These are phyloP conservation scores for Catocala nupta DNA, from an alignment of 2,888 invertebrate species.

Conservation along the genomic window DNA sequence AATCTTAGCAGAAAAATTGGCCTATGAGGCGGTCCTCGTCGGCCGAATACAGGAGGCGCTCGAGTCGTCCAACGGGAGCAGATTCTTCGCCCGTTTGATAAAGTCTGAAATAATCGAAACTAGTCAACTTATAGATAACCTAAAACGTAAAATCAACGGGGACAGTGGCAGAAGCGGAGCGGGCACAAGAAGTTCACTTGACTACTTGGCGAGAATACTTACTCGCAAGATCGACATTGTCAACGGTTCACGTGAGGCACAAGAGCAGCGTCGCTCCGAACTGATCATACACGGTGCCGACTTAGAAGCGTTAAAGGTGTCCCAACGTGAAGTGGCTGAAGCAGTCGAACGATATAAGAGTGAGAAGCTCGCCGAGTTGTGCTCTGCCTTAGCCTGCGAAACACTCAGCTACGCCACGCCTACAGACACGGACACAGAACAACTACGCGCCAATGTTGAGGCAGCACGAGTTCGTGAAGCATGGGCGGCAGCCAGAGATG, in stretches of 20 bases:
- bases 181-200: conserved; percentile 84
- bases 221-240: conserved; percentile 89
- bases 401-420: conserved; percentile 87
- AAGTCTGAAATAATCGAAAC: conserved; percentile 92
- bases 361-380: conserved; percentile 90
- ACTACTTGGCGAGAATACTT: conserved; percentile 92
- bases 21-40: conserved; percentile 92
- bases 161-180: conserved; percentile 75
- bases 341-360: conserved; percentile 89
- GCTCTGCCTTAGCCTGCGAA: conserved; percentile 90
- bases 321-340: conserved; percentile 88
- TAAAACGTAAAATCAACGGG: conserved; percentile 90
- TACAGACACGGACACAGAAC: conserved; percentile 78
- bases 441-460: conserved; percentile 80
- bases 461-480: conserved; percentile 91
- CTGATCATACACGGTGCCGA: conserved; percentile 80
- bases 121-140: conserved; percentile 91
- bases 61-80: conserved; percentile 85
- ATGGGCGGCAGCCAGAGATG: conserved; percentile 92
- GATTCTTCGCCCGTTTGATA: conserved; percentile 88
- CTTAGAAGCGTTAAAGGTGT: conserved; percentile 82
- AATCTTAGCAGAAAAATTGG: conserved; percentile 92
- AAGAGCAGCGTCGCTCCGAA: conserved; percentile 67
- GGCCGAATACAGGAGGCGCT: conserved; percentile 90
- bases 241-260: conserved; percentile 62